A percentile compares a stretch with the other conserved stretches of the same genome.
Conservation (phyloP, 2,888 invertebrate genomes). For the Amiota mariae region DNA sequence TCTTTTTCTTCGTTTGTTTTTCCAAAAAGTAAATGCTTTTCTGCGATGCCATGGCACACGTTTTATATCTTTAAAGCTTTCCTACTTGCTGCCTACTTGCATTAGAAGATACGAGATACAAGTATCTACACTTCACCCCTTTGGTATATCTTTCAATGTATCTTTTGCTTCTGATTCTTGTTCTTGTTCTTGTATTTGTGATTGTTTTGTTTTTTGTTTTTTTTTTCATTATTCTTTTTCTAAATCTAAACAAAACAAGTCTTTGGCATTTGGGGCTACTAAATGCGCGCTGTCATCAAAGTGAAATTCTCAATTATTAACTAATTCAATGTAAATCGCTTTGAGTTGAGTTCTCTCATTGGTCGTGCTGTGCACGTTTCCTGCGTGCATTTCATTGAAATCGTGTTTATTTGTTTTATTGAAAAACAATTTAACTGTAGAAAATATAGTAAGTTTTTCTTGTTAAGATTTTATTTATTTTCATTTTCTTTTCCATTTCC, state of each 20-base stretch:
- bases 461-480: conserved; percentile 45
- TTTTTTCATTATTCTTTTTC: background rate
- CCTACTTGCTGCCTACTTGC: no score
- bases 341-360: background rate
- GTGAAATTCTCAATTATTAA: conserved; percentile 16
- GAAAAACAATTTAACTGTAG: conserved; percentile 17
- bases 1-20: background rate
- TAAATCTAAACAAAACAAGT: background rate
- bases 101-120: no score
- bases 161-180: background rate
- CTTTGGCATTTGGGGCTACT: background rate
- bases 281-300: conserved; percentile 18
- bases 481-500: conserved; percentile 9
- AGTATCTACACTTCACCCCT: background rate
- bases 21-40: background rate
- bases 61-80: no score
- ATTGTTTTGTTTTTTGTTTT: background rate
- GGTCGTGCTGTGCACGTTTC: conserved; percentile 8
- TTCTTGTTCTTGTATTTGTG: background rate
- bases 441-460: background rate
- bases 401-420: conserved; percentile 2
- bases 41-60: background rate
- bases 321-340: conserved; percentile 3
- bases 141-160: background rate
- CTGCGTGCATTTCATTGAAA: background rate